Percentiles rank a stretch among this genome's conserved stretches.
Evolutionary conservation across 2,888 invertebrate species (phyloP).

Genomic region (Idaea dimidiata): DNA sequence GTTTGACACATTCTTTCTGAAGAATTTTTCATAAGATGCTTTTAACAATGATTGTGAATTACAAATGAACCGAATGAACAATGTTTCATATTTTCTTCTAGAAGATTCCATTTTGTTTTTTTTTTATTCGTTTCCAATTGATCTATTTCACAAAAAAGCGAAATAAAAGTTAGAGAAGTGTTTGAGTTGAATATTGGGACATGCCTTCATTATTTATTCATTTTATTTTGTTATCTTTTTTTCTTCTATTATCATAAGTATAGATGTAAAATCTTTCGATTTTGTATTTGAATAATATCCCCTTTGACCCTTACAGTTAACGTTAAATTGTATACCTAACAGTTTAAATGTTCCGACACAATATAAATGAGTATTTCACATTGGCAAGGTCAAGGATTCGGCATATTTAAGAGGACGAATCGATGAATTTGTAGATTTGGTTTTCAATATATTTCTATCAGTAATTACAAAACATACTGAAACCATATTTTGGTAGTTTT

Average conservation of each 20-base stretch:
- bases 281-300: too few relatives aligned
- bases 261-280: too few relatives aligned
- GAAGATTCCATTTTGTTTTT: neutral
- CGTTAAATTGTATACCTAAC: too few relatives aligned
- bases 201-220: conserved; percentile 10
- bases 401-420: too few relatives aligned
- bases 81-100: neutral
- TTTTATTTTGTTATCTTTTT: conserved; percentile 1
- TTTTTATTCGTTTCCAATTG: neutral
- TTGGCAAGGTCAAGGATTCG: conserved; percentile 41
- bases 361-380: conserved; percentile 36
- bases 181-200: neutral
- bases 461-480: too few relatives aligned
- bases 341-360: conserved; percentile 36
- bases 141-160: neutral
- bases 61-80: neutral
- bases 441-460: too few relatives aligned
- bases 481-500: too few relatives aligned
- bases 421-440: too few relatives aligned
- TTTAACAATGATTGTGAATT: neutral
- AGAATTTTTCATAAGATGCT: neutral
- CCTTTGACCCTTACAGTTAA: too few relatives aligned
- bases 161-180: neutral
- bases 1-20: neutral
- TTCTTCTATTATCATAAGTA: too few relatives aligned